Conservation (phyloP, 92 coral and sea anemone genomes). For the Bergia puertoricense region DNA sequence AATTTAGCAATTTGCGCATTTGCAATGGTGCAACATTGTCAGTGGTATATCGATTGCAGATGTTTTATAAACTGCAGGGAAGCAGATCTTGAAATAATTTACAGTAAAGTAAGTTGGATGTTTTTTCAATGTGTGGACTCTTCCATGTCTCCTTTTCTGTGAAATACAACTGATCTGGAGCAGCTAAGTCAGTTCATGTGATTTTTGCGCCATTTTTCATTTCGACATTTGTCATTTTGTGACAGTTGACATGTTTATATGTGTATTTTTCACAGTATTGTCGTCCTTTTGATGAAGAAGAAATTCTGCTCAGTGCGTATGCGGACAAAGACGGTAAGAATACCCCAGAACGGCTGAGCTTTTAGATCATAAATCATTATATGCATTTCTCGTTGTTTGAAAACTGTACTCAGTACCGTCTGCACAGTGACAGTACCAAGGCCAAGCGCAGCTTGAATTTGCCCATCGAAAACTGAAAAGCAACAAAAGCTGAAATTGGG, state of each 20-base stretch:
- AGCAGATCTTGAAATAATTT: slow-evolving; percentile 34
- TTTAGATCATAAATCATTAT: too few relatives aligned
- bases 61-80: too few relatives aligned
- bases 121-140: background rate
- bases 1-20: too few relatives aligned
- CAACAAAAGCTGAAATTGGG: too few relatives aligned
- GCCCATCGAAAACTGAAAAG: too few relatives aligned
- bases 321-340: slow-evolving; percentile 1
- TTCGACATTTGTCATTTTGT: background rate
- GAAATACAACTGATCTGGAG: background rate
- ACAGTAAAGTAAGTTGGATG: slow-evolving; percentile 13
- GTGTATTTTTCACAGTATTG: slow-evolving; percentile 13
- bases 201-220: slow-evolving; percentile 1
- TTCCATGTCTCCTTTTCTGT: background rate
- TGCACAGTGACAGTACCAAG: too few relatives aligned
- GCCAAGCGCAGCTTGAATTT: too few relatives aligned
- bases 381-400: too few relatives aligned
- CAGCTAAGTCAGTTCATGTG: too few relatives aligned
- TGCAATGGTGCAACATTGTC: too few relatives aligned
- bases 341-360: background rate
- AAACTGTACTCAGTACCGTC: too few relatives aligned
- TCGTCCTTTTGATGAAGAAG: slow-evolving; percentile 22
- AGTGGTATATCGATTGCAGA: too few relatives aligned
- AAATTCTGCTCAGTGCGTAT: slow-evolving; percentile 29
- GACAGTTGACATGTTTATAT: background rate